These are phyloP conservation scores for Pachyrhynchus sulphureomaculatus DNA, from an alignment of 1,140 invertebrate genomes.

Conservation along the genomic window DNA sequence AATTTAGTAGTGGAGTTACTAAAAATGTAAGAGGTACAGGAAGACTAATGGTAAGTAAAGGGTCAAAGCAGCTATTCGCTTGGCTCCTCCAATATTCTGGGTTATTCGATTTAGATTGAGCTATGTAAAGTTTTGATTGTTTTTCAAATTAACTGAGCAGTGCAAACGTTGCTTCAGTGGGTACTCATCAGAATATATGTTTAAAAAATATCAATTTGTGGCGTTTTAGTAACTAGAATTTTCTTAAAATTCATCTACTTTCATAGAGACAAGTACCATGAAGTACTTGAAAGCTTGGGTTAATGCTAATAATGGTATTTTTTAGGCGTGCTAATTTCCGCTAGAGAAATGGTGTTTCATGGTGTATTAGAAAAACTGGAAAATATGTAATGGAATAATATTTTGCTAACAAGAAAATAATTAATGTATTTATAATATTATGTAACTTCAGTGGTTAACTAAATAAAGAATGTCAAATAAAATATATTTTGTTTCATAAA, in stretches of 20 bases:
- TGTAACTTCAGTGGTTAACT: neutral
- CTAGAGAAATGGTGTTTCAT: conserved; percentile 24
- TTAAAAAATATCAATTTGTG: too few relatives aligned
- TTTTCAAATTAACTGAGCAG: too few relatives aligned
- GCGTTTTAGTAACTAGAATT: too few relatives aligned
- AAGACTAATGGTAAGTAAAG: too few relatives aligned
- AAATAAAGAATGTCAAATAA: neutral
- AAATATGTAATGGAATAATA: neutral
- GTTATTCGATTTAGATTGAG: too few relatives aligned
- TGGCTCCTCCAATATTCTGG: too few relatives aligned
- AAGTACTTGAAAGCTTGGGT: neutral
- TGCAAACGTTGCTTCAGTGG: too few relatives aligned
- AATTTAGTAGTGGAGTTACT: too few relatives aligned
- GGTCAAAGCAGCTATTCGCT: too few relatives aligned
- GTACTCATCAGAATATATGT: too few relatives aligned
- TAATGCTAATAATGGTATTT: neutral
- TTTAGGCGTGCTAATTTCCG: conserved; percentile 25
- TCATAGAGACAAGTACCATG: neutral
- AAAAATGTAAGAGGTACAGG: too few relatives aligned
- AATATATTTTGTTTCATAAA: neutral
- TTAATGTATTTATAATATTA: conserved; percentile 5
- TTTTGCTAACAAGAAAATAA: neutral
- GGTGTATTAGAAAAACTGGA: neutral
- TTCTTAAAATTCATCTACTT: neutral
- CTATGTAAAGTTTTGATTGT: too few relatives aligned